Conservation (phyloP, 2,113 vertebrate genomes). For the Gymnogyps californianus region DNA sequence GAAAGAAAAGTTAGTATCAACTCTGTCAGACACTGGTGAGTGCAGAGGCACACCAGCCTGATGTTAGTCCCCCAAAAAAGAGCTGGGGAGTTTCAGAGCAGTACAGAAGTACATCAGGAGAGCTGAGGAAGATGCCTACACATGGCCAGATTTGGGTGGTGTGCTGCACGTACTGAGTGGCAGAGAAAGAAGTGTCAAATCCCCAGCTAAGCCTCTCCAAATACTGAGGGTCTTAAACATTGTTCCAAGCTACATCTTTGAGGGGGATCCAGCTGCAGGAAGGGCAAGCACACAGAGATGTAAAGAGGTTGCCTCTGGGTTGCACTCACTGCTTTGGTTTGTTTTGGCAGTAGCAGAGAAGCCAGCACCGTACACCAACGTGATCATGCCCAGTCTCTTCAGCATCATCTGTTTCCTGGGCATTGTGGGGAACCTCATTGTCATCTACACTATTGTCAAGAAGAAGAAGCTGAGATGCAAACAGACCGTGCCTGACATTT, state of each 20-base stretch:
- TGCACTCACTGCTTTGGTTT: conserved; percentile 7
- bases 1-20: neutral
- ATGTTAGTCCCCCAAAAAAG: neutral
- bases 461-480: conserved; percentile 80
- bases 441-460: conserved; percentile 84
- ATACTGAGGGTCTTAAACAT: neutral
- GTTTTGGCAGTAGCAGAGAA: conserved; percentile 56
- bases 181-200: neutral
- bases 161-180: neutral
- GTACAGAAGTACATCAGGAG: neutral
- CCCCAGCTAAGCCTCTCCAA: neutral
- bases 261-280: neutral
- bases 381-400: conserved; percentile 81
- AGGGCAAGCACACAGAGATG: neutral
- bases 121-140: neutral
- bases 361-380: conserved; percentile 58
- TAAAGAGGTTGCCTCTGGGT: neutral
- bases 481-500: conserved; percentile 84
- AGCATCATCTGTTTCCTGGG: conserved; percentile 85
- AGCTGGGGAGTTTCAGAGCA: neutral
- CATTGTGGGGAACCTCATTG: conserved; percentile 80
- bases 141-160: neutral
- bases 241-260: neutral
- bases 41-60: neutral
- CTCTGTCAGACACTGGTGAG: neutral